A percentile compares a stretch with the other conserved stretches of the same genome.
phyloP scores from a whole-genome alignment of 2,113 vertebrate genomes.

The Hassar affinis region DNA sequence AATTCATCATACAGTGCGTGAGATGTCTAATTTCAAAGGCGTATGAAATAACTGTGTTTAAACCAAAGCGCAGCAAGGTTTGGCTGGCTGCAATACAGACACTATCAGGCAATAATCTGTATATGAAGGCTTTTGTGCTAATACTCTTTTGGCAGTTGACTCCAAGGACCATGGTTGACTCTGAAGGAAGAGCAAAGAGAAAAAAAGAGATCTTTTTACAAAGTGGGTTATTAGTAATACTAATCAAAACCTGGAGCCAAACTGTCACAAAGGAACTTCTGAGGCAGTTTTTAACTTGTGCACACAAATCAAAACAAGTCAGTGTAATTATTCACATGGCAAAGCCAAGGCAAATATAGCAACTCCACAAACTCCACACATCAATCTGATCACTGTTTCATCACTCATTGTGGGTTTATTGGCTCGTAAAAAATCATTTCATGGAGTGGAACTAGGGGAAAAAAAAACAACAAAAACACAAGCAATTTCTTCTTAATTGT shows the following conservation, averaged over 20 bases:
- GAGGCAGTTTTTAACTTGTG: slow-evolving; percentile 36
- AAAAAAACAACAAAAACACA: slow-evolving; percentile 1
- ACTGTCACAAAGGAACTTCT: slow-evolving; percentile 39
- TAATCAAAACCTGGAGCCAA: slow-evolving; percentile 44
- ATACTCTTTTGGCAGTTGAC: slow-evolving; percentile 20
- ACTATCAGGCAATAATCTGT: slow-evolving; percentile 31
- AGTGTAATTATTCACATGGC: slow-evolving; percentile 34
- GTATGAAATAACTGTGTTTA: slow-evolving; percentile 26
- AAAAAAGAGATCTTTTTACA: slow-evolving; percentile 22
- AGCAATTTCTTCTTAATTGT: slow-evolving; percentile 18
- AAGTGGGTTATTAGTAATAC: slow-evolving; percentile 44
- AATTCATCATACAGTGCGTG: slow-evolving; percentile 34
- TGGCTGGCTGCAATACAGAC: slow-evolving; percentile 33
- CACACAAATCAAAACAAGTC: slow-evolving; percentile 49
- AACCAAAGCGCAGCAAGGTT: slow-evolving; percentile 40
- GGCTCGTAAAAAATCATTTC: slow-evolving; percentile 34
- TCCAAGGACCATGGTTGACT: slow-evolving; percentile 1
- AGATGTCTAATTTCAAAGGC: slow-evolving; percentile 48
- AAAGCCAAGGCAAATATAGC: slow-evolving; percentile 39
- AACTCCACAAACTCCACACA: slow-evolving; percentile 33
- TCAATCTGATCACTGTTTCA: slow-evolving; percentile 33
- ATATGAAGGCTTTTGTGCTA: slow-evolving; percentile 29
- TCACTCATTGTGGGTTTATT: slow-evolving; percentile 43
- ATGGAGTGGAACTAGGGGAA: not conserved
- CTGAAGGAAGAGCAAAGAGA: not conserved